Evolutionary conservation across 2,797 vertebrate genomes (phyloP), one percentile per base, ranked within the genome.

Genomic region (Lepus oiostolus): DNA sequence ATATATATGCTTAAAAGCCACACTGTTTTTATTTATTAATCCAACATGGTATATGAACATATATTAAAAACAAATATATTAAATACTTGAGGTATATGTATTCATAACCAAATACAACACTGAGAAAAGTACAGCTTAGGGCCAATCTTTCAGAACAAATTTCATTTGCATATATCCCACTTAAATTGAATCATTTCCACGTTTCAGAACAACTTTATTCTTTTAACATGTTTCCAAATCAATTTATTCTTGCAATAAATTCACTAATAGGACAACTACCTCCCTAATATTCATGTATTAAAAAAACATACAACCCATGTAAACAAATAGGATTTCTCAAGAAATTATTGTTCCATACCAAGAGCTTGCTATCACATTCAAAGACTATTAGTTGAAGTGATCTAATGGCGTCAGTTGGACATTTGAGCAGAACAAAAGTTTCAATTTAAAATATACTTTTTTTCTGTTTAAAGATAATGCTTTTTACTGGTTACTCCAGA

Each of bases 11-110:
- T 95, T 92, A 93, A 87, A 95, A 52, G 96, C 35, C 71, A 96
- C 50, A 80, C 62, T 85, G 32, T 95, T 95, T 91, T 90, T 93
- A 95, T 77, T 93, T 90, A 91, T 76, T 88, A 96, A 94, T 80
- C 30, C 72, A 93, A 85, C 91, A 62, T 96, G 75, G 92, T 76
- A 89, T 14, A 72, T 70, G 80, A 92, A 92, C n/a, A 92, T 54
- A 79, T 68, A 84, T 84, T 80, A 88, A 96, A 93, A 91, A 92
- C 38, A 96, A 85, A 70, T 80, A 68, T 1, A 6, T 0, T 62
- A 52, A 17, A 38, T 19, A 13, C 28, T 79, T 26, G 17, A 35
- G 21, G 0, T 54, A 72, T 13, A 85, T 14, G 0, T 32, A 95
- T 90, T 85, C 75, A 90, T 6, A 54, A 88, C 21, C 60, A 90